Percentiles rank a stretch among this genome's conserved stretches.
phyloP scores from a whole-genome alignment of 2,797 vertebrate species.

The Ctenopoma kingsleyae region DNA sequence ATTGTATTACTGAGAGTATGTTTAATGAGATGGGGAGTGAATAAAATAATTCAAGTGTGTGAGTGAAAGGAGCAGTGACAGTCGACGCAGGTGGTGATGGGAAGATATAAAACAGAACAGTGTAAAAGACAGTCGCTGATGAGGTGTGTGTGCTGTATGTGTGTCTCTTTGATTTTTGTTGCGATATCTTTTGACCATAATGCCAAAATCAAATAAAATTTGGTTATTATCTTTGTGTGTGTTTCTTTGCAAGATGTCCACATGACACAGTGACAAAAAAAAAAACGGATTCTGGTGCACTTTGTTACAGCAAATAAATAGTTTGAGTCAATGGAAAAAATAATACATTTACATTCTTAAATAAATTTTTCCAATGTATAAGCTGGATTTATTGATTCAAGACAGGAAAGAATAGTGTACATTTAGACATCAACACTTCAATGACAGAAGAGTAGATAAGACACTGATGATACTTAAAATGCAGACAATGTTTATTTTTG shows the following conservation, averaged over 20 bases:
- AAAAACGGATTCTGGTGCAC: background rate
- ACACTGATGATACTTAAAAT: constrained; percentile 1
- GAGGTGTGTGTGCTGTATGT: constrained; percentile 47
- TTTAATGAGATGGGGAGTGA: constrained; percentile 36
- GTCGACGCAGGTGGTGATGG: constrained; percentile 30
- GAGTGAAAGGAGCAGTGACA: constrained; percentile 29
- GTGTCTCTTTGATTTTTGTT: constrained; percentile 66
- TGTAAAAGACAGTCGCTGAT: constrained; percentile 48
- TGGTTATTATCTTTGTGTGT: constrained; percentile 66
- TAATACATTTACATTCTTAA: constrained; percentile 7
- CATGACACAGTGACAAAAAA: background rate
- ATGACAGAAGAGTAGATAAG: background rate
- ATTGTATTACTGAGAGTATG: constrained; percentile 68
- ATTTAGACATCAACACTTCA: constrained; percentile 21
- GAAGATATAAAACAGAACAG: constrained; percentile 59
- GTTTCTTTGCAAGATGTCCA: background rate
- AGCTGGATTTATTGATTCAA: constrained; percentile 47
- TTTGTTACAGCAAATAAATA: background rate
- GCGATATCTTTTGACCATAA: constrained; percentile 71
- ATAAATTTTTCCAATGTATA: constrained; percentile 64
- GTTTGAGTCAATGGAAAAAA: constrained; percentile 1
- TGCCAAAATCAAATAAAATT: constrained; percentile 81
- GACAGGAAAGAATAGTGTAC: constrained; percentile 7
- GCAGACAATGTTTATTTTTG: background rate
- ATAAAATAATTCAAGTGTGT: constrained; percentile 16